Base-by-base conservation (phyloP, 2,113 vertebrate genomes). In the Pseudolaguvia tuberculata region DNA sequence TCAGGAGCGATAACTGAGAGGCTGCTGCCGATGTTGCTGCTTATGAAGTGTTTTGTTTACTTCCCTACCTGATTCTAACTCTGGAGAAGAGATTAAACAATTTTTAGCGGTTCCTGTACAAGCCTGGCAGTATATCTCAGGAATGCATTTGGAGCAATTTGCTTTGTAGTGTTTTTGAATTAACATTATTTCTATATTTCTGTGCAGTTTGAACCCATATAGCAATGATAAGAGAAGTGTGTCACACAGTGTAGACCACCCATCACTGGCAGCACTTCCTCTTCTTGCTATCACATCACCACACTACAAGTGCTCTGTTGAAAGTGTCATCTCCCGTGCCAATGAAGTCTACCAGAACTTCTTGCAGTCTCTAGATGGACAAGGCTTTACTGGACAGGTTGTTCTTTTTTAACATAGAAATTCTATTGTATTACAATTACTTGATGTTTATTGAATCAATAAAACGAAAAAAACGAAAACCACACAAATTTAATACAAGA, bases 281-380 rank as follows among this genome's bases (percentile, higher is more conserved):
- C 90, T 99, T 79, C 88, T 99, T 72, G 96, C 95, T 80, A 93
- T 97, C 73, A 95, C 94, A 52, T 95, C 95, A 18, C 96, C 96
- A 7, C 93, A 93, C 71, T 99, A 99, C 87, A 95, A 96, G 87
- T 94, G 97, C 1, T 94, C 94, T 0, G 93, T 99, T 70, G 92
- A 93, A 25, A 93, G 92, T 0, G 90, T 97, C 88, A 97, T 99
- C 39, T 90, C 89, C 86, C 86, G 92, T 73, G 92, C 95, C 80
- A 99, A 99, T 88, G 94, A 94, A 87, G 94, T 94, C 77, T 98
- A 98, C 81, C 88, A 83, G 63, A 93, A 91, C 80, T 99, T 99
- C 85, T 92, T 98, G 85, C 93, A 91, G 84, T 97, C 95, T 51
- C 87, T 94, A 15, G 95, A 99, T 7, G 96, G 96, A 53, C 90